phyloP scores from a whole-genome alignment of 2,113 vertebrate genomes.

The Clupea harengus region DNA sequence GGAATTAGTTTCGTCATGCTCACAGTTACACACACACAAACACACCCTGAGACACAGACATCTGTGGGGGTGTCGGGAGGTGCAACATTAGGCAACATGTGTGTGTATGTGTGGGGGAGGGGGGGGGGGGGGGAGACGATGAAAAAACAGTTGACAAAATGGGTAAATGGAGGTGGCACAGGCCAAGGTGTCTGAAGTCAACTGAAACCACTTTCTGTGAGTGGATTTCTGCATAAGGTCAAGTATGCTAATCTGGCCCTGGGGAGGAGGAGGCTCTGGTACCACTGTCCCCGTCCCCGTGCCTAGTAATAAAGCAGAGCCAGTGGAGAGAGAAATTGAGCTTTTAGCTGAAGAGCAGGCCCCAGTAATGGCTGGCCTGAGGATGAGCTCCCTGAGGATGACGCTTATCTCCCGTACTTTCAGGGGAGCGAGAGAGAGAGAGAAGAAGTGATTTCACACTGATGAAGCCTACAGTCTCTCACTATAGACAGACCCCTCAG shows the following conservation, averaged over 20 bases:
- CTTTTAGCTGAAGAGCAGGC: constrained; percentile 62
- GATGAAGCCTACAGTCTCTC: background rate
- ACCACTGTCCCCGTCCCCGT: constrained; percentile 44
- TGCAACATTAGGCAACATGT: background rate
- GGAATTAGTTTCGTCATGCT: constrained; percentile 28
- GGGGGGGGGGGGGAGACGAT: background rate
- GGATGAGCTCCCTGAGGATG: background rate
- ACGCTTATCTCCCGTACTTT: background rate
- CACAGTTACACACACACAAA: background rate
- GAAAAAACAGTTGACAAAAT: constrained; percentile 22
- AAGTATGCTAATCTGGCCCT: constrained; percentile 69
- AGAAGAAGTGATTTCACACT: constrained; percentile 18
- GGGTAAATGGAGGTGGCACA: constrained; percentile 46
- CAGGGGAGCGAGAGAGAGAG: background rate
- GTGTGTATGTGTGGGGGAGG: background rate
- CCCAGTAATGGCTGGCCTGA: constrained; percentile 2
- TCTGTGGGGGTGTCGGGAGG: background rate
- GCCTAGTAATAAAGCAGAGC: constrained; percentile 69
- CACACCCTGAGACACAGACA: background rate
- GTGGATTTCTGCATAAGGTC: constrained; percentile 60
- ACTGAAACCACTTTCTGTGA: constrained; percentile 42
- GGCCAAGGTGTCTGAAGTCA: constrained; percentile 41
- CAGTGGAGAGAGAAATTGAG: constrained; percentile 71
- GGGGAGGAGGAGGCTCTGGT: constrained; percentile 54
- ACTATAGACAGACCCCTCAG: background rate